These are phyloP conservation scores for Zaprionus vittiger DNA, from an alignment of 1,140 invertebrate species.

Conservation along the genomic window DNA sequence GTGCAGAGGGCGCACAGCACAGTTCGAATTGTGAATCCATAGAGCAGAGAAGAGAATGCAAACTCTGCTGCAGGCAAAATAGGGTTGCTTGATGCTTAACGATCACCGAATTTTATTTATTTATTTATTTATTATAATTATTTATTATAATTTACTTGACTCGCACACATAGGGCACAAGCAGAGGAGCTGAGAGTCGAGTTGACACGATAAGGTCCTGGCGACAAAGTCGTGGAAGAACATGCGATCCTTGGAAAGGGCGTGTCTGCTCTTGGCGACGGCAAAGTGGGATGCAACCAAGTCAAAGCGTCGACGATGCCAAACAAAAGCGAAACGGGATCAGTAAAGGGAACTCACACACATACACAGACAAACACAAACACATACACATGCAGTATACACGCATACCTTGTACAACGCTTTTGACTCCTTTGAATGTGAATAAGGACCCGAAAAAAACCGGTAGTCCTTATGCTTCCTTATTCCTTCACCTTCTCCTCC, in stretches of 20 bases:
- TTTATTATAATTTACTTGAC: conserved; percentile 48
- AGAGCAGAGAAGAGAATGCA: not conserved
- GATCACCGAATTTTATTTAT: conserved; percentile 23
- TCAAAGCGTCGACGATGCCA: conserved; percentile 65
- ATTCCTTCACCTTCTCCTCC: conserved; percentile 3
- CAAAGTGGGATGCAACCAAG: conserved; percentile 80
- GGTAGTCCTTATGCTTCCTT: conserved; percentile 51
- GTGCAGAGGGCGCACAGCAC: conserved; percentile 9
- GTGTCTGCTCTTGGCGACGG: conserved; percentile 47
- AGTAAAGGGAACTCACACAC: conserved; percentile 35
- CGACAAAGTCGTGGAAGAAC: not conserved
- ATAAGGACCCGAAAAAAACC: conserved; percentile 62
- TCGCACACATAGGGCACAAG: conserved; percentile 35
- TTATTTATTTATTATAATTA: conserved; percentile 61
- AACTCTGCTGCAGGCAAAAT: conserved; percentile 5
- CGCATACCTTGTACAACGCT: conserved; percentile 6
- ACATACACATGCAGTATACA: not conserved
- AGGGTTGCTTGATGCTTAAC: conserved; percentile 28
- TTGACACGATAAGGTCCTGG: not conserved
- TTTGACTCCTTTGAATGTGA: conserved; percentile 61
- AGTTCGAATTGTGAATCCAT: not conserved
- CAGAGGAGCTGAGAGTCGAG: too few relatives aligned
- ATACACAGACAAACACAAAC: conserved; percentile 8
- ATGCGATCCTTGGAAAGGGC: conserved; percentile 26
- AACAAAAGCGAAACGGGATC: conserved; percentile 47